A percentile compares a stretch with the other conserved stretches of the same genome.
Conservation (phyloP, 2,888 invertebrate species). For the Pasiphila rectangulata region DNA sequence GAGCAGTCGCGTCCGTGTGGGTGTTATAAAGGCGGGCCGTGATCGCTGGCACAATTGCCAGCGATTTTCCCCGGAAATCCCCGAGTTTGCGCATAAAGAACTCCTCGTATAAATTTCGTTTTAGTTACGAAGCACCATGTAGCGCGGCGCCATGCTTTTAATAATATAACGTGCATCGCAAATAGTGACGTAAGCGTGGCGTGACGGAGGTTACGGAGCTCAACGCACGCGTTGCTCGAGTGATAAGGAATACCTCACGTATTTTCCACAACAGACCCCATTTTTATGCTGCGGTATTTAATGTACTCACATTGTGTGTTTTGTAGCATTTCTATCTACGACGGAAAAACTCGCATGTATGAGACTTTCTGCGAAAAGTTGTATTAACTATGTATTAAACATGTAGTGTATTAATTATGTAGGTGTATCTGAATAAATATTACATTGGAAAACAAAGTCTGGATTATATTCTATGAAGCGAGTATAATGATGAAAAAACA, state of each 20-base stretch:
- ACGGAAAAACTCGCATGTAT: conserved; percentile 15
- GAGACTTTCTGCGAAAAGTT: conserved; percentile 11
- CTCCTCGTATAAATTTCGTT: conserved; percentile 31
- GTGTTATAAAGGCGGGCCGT: conserved; percentile 44
- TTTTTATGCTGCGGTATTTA: conserved; percentile 26
- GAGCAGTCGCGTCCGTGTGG: conserved; percentile 37
- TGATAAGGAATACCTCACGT: conserved; percentile 31
- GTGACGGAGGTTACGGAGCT: conserved; percentile 37
- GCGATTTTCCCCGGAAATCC: conserved; percentile 43
- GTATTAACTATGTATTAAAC: not conserved
- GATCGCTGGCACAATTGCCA: conserved; percentile 44
- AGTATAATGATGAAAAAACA: not conserved
- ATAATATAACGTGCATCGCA: conserved; percentile 40
- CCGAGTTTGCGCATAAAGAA: conserved; percentile 37
- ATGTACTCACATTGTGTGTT: conserved; percentile 26
- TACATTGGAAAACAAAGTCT: no score
- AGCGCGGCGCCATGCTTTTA: conserved; percentile 9
- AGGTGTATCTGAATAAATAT: conserved; percentile 5
- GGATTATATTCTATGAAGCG: not conserved
- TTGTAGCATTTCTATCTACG: conserved; percentile 26
- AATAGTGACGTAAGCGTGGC: conserved; percentile 48
- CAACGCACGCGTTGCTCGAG: conserved; percentile 27
- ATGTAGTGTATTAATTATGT: no score
- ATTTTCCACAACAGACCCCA: conserved; percentile 22
- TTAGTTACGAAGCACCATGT: conserved; percentile 21